These are phyloP conservation scores for Pollenia griseotomentosa DNA, from an alignment of 2,888 invertebrate species.

Conservation along the genomic window DNA sequence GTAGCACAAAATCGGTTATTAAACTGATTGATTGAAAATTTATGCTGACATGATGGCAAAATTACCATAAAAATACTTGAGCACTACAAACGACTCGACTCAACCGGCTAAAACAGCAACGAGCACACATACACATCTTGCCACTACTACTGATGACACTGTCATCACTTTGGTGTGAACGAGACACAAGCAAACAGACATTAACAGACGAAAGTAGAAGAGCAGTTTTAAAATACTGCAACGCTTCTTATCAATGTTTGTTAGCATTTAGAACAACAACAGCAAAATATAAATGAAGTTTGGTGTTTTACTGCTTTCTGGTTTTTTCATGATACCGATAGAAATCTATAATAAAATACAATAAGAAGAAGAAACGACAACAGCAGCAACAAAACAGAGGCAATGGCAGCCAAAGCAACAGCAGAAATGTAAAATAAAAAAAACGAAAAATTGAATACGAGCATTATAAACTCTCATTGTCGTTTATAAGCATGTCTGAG, in stretches of 20 bases:
- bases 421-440: constrained; percentile 11
- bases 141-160: neutral
- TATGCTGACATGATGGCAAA: constrained; percentile 72
- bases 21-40: constrained; percentile 74
- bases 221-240: neutral
- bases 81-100: constrained; percentile 38
- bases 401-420: constrained; percentile 17
- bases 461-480: constrained; percentile 58
- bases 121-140: constrained; percentile 10
- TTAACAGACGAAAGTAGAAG: neutral
- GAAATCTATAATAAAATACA: constrained; percentile 46
- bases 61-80: constrained; percentile 67
- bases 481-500: constrained; percentile 71
- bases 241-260: constrained; percentile 31
- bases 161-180: constrained; percentile 32
- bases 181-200: neutral
- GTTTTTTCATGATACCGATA: constrained; percentile 23
- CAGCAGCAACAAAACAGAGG: neutral
- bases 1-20: constrained; percentile 43
- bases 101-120: neutral
- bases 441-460: constrained; percentile 9
- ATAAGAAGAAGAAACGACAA: constrained; percentile 1
- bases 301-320: constrained; percentile 6
- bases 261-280: constrained; percentile 27
- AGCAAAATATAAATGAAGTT: constrained; percentile 40